Conservation (phyloP, 2,888 invertebrate genomes). For the Xanthorhoe spadicearia region DNA sequence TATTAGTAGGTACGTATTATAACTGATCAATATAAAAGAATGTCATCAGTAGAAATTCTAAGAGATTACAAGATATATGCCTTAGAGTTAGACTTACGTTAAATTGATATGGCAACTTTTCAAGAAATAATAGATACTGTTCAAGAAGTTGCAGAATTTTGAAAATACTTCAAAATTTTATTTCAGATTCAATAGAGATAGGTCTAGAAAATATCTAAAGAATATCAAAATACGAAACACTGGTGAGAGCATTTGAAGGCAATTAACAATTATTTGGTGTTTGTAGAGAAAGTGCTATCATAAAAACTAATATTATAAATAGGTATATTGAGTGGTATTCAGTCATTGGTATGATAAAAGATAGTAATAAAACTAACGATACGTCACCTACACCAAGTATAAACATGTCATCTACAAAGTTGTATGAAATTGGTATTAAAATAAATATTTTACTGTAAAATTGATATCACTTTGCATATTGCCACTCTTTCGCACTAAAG, state of each 20-base stretch:
- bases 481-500: constrained; percentile 47
- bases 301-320: constrained; percentile 21
- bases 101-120: constrained; percentile 48
- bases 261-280: constrained; percentile 33
- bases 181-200: constrained; percentile 10
- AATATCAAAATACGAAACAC: constrained; percentile 28
- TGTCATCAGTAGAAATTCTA: constrained; percentile 49
- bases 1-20: constrained; percentile 23
- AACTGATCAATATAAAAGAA: constrained; percentile 41
- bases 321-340: constrained; percentile 30
- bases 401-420: constrained; percentile 44
- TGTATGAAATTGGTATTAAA: constrained; percentile 51
- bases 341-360: constrained; percentile 42
- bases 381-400: constrained; percentile 38
- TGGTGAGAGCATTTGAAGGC: constrained; percentile 35
- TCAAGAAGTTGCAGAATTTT: constrained; percentile 12
- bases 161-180: constrained; percentile 17
- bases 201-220: constrained; percentile 2
- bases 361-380: constrained; percentile 31
- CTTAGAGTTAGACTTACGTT: constrained; percentile 41
- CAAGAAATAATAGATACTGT: constrained; percentile 9
- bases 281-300: constrained; percentile 31
- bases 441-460: constrained; percentile 52
- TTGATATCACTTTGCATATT: constrained; percentile 55
- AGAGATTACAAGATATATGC: constrained; percentile 43